phyloP scores from a whole-genome alignment of 2,113 vertebrate genomes.

The Rattus norvegicus region GRCr8 NC_086021.1:132160501-132161000 shows the following conservation, averaged over 20 bases:
- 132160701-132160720: slow-evolving; percentile 12
- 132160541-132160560: neutral
- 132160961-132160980: neutral
- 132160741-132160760: slow-evolving; percentile 64
- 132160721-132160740: slow-evolving; percentile 23
- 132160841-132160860: slow-evolving; percentile 39
- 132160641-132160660: accelerated
- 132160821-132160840: slow-evolving; percentile 50
- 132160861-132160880: slow-evolving; percentile 65
- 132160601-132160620: neutral
- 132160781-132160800: slow-evolving; percentile 10
- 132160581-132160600: neutral
- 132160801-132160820: slow-evolving; percentile 40
- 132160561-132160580: neutral
- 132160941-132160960: neutral
- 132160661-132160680: neutral
- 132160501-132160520: neutral
- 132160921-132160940: slow-evolving; percentile 24
- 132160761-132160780: slow-evolving; percentile 36
- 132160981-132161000: neutral
- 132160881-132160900: slow-evolving; percentile 31
- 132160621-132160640: neutral
- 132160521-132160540: neutral
- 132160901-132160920: slow-evolving; percentile 51
- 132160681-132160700: neutral